phyloP scores from a whole-genome alignment of 2,113 vertebrate species.

The Clarias magur region DNA sequence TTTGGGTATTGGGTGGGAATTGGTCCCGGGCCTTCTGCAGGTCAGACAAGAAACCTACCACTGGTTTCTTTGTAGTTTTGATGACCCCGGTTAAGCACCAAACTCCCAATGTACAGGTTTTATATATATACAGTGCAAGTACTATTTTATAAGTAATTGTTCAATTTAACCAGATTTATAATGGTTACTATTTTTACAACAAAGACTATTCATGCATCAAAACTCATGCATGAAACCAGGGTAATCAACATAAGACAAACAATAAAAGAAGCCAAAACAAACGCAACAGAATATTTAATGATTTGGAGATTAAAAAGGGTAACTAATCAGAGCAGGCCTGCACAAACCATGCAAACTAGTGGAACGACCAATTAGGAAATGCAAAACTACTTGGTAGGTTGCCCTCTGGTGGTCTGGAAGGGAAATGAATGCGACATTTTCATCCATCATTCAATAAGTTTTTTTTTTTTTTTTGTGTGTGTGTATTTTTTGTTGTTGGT shows the following conservation, averaged over 20 bases:
- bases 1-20: too few relatives aligned
- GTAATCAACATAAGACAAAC: background rate
- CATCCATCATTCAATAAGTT: background rate
- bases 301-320: background rate
- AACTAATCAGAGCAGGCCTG: background rate
- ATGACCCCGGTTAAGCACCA: background rate
- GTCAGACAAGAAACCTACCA: too few relatives aligned
- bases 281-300: too few relatives aligned
- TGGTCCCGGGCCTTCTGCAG: too few relatives aligned
- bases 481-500: background rate
- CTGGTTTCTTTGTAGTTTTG: too few relatives aligned
- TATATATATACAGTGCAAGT: background rate
- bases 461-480: background rate
- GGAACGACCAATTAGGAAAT: background rate
- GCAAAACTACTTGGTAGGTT: background rate
- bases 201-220: background rate
- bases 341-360: background rate
- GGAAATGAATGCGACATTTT: background rate
- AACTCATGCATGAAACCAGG: background rate
- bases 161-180: background rate
- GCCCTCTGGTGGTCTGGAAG: slow-evolving; percentile 5
- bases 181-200: background rate
- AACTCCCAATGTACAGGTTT: background rate
- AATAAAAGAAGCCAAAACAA: background rate
- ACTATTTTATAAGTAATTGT: background rate